Conservation (phyloP, 2,797 vertebrate genomes). For the Rhinatrema bivittatum region DNA sequence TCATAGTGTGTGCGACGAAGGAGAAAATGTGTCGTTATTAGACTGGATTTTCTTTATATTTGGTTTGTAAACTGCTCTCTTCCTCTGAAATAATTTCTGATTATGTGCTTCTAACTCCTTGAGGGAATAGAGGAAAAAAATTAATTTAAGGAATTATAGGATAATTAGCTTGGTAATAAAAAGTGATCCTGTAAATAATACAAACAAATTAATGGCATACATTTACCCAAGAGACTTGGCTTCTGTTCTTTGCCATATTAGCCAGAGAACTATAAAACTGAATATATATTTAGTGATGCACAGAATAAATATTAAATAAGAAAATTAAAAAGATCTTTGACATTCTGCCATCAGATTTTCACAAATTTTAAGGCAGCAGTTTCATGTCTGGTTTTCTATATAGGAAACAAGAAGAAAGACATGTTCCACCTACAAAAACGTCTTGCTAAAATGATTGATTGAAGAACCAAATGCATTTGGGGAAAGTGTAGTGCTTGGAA, state of each 20-base stretch:
- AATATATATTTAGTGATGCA: no score
- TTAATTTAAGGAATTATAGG: slow-evolving; percentile 1
- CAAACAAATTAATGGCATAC: slow-evolving; percentile 11
- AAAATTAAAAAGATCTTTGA: slow-evolving; percentile 21
- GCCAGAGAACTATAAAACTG: slow-evolving; percentile 6
- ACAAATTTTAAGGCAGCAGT: slow-evolving; percentile 15
- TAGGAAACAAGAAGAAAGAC: slow-evolving; percentile 26
- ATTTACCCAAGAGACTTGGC: slow-evolving; percentile 1
- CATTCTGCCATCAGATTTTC: slow-evolving; percentile 15
- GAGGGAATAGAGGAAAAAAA: slow-evolving; percentile 7
- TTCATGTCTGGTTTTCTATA: slow-evolving; percentile 22
- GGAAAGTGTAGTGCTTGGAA: slow-evolving; percentile 9
- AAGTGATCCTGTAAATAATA: neutral
- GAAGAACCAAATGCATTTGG: slow-evolving; percentile 15
- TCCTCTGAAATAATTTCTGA: slow-evolving; percentile 5
- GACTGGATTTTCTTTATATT: slow-evolving; percentile 12
- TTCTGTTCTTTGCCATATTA: slow-evolving; percentile 8
- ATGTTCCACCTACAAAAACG: slow-evolving; percentile 15
- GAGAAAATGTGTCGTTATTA: no score
- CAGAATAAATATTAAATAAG: no score
- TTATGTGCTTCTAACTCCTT: neutral
- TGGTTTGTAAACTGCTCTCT: neutral
- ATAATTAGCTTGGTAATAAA: neutral
- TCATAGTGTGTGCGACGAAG: no score
- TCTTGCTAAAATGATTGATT: slow-evolving; percentile 27